Conservation (phyloP, 2,113 vertebrate species). For the Propithecus coquereli region DNA sequence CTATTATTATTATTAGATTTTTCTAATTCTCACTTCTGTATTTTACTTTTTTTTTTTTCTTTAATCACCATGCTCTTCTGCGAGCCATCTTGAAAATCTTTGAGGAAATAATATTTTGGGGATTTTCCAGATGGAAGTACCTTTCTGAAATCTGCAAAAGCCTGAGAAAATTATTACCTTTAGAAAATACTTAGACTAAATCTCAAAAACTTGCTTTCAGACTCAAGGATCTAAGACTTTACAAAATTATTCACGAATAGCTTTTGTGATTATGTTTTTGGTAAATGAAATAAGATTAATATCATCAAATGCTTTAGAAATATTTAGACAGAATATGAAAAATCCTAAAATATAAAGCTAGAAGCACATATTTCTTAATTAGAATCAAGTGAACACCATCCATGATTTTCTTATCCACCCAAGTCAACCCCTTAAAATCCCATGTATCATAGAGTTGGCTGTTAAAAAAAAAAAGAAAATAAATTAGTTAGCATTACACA, state of each 20-base stretch:
- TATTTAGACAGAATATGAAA: constrained; percentile 3
- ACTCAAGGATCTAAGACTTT: neutral
- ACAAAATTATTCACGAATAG: neutral
- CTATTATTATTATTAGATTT: constrained; percentile 7
- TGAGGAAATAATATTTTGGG: neutral
- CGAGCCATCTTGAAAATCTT: neutral
- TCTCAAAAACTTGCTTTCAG: constrained; percentile 9
- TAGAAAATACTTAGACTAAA: neutral
- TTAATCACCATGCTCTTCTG: neutral
- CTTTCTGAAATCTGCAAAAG: constrained; percentile 5
- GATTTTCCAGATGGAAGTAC: neutral
- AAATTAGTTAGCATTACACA: neutral
- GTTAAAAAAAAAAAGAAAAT: neutral
- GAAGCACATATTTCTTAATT: neutral
- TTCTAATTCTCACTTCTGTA: neutral
- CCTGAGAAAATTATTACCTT: neutral
- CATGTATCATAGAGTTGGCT: neutral
- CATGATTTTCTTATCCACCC: neutral
- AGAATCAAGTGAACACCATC: neutral
- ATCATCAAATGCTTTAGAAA: neutral
- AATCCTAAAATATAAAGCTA: constrained; percentile 9
- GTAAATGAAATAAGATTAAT: constrained; percentile 33
- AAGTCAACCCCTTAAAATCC: neutral
- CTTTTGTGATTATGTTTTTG: neutral
- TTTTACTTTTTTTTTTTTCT: constrained; percentile 6